Percentiles rank a stretch among this genome's conserved stretches.
Conservation (phyloP, 92 coral and sea anemone species). For the Meandrina meandrites region DNA sequence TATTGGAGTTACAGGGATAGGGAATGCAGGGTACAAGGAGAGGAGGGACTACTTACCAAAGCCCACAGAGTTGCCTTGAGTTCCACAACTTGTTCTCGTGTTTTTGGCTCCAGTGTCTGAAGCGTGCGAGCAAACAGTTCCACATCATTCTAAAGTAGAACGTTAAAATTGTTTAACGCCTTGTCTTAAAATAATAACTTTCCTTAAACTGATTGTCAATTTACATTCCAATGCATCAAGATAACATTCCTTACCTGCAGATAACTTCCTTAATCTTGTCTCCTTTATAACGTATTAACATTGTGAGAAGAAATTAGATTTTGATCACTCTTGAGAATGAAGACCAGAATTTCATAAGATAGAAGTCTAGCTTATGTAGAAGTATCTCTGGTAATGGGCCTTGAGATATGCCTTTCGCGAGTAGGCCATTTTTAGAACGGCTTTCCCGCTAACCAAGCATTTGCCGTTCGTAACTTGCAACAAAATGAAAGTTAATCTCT, state of each 20-base stretch:
- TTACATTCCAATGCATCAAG: neutral
- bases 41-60: slow-evolving; percentile 65
- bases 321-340: neutral
- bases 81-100: slow-evolving; percentile 64
- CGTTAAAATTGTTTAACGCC: neutral
- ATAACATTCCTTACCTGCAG: neutral
- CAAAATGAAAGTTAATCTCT: too few relatives aligned
- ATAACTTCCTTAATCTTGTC: neutral
- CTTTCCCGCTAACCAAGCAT: too few relatives aligned
- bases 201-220: neutral
- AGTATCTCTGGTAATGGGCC: too few relatives aligned
- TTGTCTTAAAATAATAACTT: neutral
- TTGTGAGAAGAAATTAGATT: neutral
- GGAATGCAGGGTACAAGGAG: too few relatives aligned
- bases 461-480: too few relatives aligned
- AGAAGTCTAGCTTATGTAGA: too few relatives aligned
- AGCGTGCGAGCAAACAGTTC: slow-evolving; percentile 80
- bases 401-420: too few relatives aligned
- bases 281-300: neutral
- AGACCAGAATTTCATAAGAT: too few relatives aligned
- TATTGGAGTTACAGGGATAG: too few relatives aligned
- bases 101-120: slow-evolving; percentile 79
- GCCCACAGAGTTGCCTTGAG: slow-evolving; percentile 99
- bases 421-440: too few relatives aligned
- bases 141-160: slow-evolving; percentile 73